Percentiles rank a stretch among this genome's conserved stretches.
Evolutionary conservation across 2,113 vertebrate genomes (phyloP).

Genomic region (Phyllostomus hastatus): DNA sequence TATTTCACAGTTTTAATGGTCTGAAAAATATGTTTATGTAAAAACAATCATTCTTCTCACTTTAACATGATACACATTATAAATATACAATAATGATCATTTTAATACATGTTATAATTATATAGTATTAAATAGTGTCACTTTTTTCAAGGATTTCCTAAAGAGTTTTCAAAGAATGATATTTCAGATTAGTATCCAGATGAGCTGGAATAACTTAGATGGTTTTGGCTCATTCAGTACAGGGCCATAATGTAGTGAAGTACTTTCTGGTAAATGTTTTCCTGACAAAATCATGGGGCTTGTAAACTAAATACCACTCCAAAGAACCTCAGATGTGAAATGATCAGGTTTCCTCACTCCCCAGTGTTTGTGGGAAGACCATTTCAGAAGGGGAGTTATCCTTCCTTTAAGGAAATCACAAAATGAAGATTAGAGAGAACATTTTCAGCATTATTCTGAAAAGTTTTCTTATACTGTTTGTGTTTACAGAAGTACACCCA

Average conservation of each 20-base stretch:
- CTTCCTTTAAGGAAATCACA: neutral
- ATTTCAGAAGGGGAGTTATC: neutral
- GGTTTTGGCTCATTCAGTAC: neutral
- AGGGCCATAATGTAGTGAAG: neutral
- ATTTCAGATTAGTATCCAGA: neutral
- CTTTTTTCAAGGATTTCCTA: neutral
- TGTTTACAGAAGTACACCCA: neutral
- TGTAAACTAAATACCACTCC: neutral
- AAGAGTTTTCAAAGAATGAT: conserved; percentile 5
- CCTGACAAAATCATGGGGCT: neutral
- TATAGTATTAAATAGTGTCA: neutral
- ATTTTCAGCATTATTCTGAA: neutral
- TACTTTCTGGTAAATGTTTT: neutral
- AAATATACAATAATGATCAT: neutral
- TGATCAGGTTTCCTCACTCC: neutral
- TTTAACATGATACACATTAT: neutral
- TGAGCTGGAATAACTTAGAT: neutral
- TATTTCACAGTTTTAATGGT: neutral
- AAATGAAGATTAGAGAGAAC: neutral
- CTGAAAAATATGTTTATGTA: neutral
- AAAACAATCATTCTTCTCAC: neutral
- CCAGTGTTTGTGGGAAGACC: neutral
- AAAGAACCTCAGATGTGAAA: neutral
- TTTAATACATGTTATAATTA: neutral
- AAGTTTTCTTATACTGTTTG: neutral